Base-by-base conservation (phyloP, 2,888 invertebrate genomes). In the Eristalis arbustorum region DNA sequence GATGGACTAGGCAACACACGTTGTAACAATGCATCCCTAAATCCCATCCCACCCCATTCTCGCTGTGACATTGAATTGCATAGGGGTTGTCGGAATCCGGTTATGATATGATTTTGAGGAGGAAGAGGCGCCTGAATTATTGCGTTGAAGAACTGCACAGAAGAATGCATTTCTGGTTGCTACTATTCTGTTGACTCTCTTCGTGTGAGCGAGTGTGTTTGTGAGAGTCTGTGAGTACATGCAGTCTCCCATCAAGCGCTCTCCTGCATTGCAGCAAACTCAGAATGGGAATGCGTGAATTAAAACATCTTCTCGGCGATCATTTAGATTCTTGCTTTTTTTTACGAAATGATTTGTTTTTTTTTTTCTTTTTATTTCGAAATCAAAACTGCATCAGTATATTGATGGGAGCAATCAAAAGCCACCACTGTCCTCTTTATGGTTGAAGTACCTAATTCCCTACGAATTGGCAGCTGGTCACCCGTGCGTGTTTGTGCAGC, bases 41-140 rank as follows among this genome's bases (percentile, higher is more conserved):
- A n/a, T 3, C 3, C 2, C 49, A 49, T 64, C 62, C 64, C 74
- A 79, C 74, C 74, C 79, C 62, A 78, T 23, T 25, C 49, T 62
- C 28, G 49, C 37, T 37, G 63, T 84, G 84, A 84, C 80, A 84
- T 80, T 84, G 84, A 80, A 69, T 80, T 37, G 69, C 71, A 72
- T 75, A 75, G 40, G 84, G 71, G 49, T 69, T 77, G 49, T 18
- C 3, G 49, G 18, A 18, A 75, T 75, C 71, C 69, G 49, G 40
- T 69, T 69, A 75, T 67, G 71, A 67, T 80, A 49, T 5, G 13
- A 61, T 28, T 18, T 23, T 25, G 56, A 11, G 59, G 68, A 59
- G 42, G 64, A 22, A 37, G 37, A 49, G 79, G 75, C 74, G 71
- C 74, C 74, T 61, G 64, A 66, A 34, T 69, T 67, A 68, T 68